Evolutionary conservation across 2,113 vertebrate species (phyloP), one percentile per base, ranked within the genome.

Genomic region (Sylvia atricapilla): DNA sequence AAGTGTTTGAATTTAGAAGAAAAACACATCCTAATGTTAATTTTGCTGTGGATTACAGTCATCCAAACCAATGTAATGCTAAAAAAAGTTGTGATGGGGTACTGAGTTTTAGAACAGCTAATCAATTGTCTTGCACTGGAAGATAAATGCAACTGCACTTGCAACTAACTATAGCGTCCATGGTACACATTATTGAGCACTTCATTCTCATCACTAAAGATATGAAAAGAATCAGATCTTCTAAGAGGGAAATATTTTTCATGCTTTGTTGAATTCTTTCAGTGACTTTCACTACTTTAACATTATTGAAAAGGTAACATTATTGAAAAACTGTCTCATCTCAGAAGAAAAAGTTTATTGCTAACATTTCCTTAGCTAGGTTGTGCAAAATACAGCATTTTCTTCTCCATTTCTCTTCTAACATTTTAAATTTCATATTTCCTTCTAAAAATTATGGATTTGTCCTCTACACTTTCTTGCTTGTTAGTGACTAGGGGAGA

Each of bases 281-380:
- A 76, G 56, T 52, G 67, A n/a, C 46, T 92, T 95, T 89, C 11
- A 41, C 41, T 41, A 41, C 13, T 41, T 41, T 41, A 41, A 41
- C 23, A 9, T 87, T 39, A 37, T 1, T n/a, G 27, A 87, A 94
- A 80, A 41, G 41, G 13, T 14, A 41, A 41, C 23, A 9, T 87
- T 39, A 37, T 1, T n/a, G 27, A 87, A 94, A 80, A 37, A 37
- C 22, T 43, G 18, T 70, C 56, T 63, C 11, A 25, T 81, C 44
- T 90, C 69, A 63, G 33, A 77, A 96, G 62, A 90, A 95, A 83
- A 95, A 41, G 53, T n/a, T 87, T 72, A 21, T 91, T 89, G 50
- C 20, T 81, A 79, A 50, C 17, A 50, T 90, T 91, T 94, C 19
- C 56, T 87, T 86, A 66, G 68, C 60, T 49, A 87, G 39, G 30